These are phyloP conservation scores for Apaloderma vittatum DNA, from an alignment of 2,113 vertebrate genomes.

Conservation along the genomic window DNA sequence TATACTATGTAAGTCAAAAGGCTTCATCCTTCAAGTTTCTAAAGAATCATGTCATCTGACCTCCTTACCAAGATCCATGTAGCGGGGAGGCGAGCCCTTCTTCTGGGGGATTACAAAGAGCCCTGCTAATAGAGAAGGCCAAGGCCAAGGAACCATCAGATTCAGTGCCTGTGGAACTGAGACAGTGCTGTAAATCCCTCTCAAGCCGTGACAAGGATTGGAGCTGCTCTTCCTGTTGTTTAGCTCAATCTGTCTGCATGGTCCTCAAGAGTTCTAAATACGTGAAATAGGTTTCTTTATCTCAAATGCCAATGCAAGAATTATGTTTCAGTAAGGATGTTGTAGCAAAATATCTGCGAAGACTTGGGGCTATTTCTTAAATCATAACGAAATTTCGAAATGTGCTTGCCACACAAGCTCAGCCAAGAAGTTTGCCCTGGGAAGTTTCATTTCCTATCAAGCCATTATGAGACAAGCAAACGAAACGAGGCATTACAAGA, in stretches of 20 bases:
- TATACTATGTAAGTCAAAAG: background rate
- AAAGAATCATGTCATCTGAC: background rate
- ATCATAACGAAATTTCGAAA: background rate
- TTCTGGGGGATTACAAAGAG: background rate
- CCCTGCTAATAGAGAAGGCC: background rate
- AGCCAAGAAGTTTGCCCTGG: background rate
- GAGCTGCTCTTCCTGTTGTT: background rate
- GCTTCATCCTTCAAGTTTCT: background rate
- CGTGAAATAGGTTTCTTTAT: background rate
- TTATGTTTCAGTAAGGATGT: background rate
- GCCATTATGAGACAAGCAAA: background rate
- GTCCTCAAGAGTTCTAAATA: background rate
- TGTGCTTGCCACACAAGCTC: background rate
- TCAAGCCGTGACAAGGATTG: background rate
- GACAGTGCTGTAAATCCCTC: background rate
- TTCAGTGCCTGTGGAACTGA: background rate
- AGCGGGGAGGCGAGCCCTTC: background rate
- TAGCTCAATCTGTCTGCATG: background rate
- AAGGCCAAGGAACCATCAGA: background rate
- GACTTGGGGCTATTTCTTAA: background rate
- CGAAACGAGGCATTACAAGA: background rate
- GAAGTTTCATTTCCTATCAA: background rate
- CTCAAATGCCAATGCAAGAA: background rate
- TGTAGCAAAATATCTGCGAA: background rate
- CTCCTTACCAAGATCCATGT: background rate